phyloP scores from a whole-genome alignment of 2,113 vertebrate species.

The Panthera tigris region DNA sequence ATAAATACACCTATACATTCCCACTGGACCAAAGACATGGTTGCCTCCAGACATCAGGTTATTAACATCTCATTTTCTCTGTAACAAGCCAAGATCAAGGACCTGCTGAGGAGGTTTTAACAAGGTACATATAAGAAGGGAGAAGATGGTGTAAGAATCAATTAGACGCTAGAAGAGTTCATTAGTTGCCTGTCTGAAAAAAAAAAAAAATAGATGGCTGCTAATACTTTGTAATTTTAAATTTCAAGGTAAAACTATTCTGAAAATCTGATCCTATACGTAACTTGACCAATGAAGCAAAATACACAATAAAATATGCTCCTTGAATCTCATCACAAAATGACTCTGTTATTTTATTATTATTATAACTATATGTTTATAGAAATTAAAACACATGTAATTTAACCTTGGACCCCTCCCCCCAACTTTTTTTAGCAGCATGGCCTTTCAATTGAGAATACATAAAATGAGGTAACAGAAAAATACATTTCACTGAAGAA shows the following conservation, averaged over 20 bases:
- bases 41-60: background rate
- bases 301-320: background rate
- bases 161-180: background rate
- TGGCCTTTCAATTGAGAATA: background rate
- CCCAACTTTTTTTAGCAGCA: background rate
- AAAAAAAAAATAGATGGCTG: background rate
- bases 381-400: slow-evolving; percentile 35
- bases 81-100: slow-evolving; percentile 24
- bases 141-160: background rate
- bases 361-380: background rate
- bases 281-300: background rate
- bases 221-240: background rate
- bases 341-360: background rate
- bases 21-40: background rate
- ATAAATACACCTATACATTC: background rate
- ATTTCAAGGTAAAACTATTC: background rate
- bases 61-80: background rate
- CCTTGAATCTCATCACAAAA: background rate
- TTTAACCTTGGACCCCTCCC: background rate
- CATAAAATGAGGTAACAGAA: background rate
- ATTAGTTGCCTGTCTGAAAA: background rate
- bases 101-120: background rate
- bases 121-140: background rate
- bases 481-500: slow-evolving; percentile 45
- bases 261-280: background rate